These are phyloP conservation scores for Myiagra hebetior DNA, from an alignment of 2,113 vertebrate genomes.

Conservation along the genomic window DNA sequence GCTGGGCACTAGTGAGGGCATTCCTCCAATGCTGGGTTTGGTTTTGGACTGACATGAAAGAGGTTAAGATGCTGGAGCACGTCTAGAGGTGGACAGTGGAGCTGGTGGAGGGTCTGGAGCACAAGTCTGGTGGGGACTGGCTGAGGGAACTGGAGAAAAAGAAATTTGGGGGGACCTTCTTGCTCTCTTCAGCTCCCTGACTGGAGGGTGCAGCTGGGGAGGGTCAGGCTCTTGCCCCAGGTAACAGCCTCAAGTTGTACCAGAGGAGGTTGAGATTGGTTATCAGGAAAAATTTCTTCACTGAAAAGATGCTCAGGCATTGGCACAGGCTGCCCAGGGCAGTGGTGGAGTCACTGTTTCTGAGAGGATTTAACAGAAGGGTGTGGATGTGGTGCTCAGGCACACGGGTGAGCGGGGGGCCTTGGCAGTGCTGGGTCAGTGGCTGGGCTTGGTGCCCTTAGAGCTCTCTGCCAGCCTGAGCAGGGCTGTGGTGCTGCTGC, in stretches of 20 bases:
- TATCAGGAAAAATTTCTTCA: neutral
- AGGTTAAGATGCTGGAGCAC: neutral
- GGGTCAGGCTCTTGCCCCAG: neutral
- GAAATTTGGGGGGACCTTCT: neutral
- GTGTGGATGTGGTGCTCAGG: neutral
- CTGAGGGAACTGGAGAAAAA: too few species aligned
- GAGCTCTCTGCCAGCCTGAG: neutral
- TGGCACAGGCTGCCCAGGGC: neutral
- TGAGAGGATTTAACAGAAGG: neutral
- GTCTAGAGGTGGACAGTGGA: neutral
- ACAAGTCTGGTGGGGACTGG: too few species aligned
- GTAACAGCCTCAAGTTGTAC: neutral
- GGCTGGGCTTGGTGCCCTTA: neutral
- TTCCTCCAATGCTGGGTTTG: neutral
- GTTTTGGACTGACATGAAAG: neutral
- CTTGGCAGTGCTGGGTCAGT: neutral
- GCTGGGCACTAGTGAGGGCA: neutral
- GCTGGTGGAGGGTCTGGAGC: neutral
- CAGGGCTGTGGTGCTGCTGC: neutral
- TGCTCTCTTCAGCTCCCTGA: neutral
- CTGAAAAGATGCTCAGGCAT: rapidly evolving
- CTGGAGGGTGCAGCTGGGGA: neutral
- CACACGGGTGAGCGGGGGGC: rapidly evolving
- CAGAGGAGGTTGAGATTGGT: neutral
- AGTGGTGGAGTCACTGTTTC: neutral